Evolutionary conservation across 2,797 vertebrate species (phyloP), one percentile per base, ranked within the genome.

Genomic region (Mastacembelus armatus): DNA sequence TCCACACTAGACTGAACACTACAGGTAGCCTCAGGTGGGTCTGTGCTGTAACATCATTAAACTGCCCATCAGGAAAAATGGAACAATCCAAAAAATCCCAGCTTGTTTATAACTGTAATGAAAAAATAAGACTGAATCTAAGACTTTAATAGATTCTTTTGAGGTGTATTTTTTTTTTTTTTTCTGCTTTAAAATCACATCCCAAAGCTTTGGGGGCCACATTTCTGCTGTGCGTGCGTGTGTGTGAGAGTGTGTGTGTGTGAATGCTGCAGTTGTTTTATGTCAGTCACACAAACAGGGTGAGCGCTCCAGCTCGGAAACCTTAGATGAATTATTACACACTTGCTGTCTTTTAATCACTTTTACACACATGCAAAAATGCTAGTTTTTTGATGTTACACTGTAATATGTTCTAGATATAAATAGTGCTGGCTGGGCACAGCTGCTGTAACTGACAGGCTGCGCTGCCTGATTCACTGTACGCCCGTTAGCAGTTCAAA

Each of bases 101-200:
- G 54, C 42, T 67, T 61, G 40, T 78, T 79, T 74, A 77, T 38
- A 19, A 54, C 44, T 78, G 77, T 44, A 33, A 70, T 62, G 45
- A 67, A 62, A 43, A 68, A 45, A 59, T 14, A 39, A 8, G 18
- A 45, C 19, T 24, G 54, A 63, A 47, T 22, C 44, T 58, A 15
- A 63, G 60, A 56, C 38, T 64, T 78, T 67, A 75, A 76, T 63
- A 19, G 26, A 74, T 78, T 75, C 55, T 61, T 77, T 50, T 68
- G 24, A 52, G 43, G 15, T 21, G 36, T 15, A 33, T 1, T 30
- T 30, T 51, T 11, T n/a, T n/a, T n/a, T n/a, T 18, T 36, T 44
- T 63, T 76, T 52, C n/a, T n/a, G 1, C 64, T 84, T 83, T 67
- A 57, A 70, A 82, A 81, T 85, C 69, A 45, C 54, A 75, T 62